Evolutionary conservation across 2,113 vertebrate genomes (phyloP), one percentile per base, ranked within the genome.

Genomic region (Saiga tatarica): DNA sequence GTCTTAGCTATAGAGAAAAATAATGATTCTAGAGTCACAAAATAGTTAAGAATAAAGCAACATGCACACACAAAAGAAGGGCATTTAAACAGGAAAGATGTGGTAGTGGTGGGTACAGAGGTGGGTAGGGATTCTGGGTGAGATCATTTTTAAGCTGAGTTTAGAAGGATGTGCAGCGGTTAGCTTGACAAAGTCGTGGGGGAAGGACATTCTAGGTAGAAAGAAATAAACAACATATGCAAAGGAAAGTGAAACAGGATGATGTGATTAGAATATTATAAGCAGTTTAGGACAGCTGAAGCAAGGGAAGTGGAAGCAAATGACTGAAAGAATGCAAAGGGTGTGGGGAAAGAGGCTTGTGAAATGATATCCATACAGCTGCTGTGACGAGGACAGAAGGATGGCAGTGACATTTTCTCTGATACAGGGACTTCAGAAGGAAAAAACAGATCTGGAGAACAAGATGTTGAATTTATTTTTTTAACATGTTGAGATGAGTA

Each of bases 391-490:
- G 88, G 85, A 47, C 30, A 2, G n/a, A 74, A 47, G 28, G 59
- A 25, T 45, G 45, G 59, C 12, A 45, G 47, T 64, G 28, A 3
- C 88, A 93, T 64, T 93, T 97, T 33, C 39, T 62, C 64, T 81
- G 23, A 92, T 25, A 39, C 6, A 28, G 13, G 64, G n/a, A 94
- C 91, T 93, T 94, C 33, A 82, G 79, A 36, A 91, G 25, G 26
- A 79, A 92, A 89, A 89, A 94, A 52, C 8, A 74, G 42, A 87
- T 33, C 83, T 85, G 55, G 55, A 26, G 33, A 79, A 9, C 33
- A 93, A 33, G 79, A 87, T 53, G n/a, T 25, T 55, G 53, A 86
- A 76, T 89, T 91, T 91, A 17, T 9, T 89, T 97, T 97, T 91
- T 87, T 50, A 86, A 28, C 26, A 36, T 25, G 50, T 6, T 87